These are phyloP conservation scores for Mus spicilegus DNA, from an alignment of 2,113 vertebrate genomes.

Conservation along the genomic window DNA sequence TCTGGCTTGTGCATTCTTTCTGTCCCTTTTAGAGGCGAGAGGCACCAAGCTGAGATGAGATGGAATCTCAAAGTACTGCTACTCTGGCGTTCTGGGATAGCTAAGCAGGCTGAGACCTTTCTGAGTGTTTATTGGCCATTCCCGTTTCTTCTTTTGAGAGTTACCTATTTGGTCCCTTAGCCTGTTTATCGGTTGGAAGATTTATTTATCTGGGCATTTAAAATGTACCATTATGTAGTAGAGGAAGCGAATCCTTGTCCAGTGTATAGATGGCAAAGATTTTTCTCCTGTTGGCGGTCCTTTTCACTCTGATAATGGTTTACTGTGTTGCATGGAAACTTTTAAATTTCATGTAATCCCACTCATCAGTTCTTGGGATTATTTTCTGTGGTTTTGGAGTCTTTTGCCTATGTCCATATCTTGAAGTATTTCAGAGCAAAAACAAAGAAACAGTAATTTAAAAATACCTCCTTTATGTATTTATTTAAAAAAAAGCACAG, in stretches of 20 bases:
- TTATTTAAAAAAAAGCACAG: conserved; percentile 17
- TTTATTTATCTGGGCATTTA: background rate
- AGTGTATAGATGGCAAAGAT: too few species aligned
- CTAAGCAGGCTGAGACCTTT: background rate
- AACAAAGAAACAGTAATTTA: background rate
- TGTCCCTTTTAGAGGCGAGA: background rate
- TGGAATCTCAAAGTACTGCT: background rate
- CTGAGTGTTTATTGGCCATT: background rate
- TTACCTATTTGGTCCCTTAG: background rate
- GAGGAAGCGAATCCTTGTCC: too few species aligned
- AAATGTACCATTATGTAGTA: background rate
- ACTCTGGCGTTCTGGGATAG: background rate
- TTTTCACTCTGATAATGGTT: background rate
- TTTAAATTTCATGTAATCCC: background rate
- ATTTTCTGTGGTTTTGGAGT: background rate
- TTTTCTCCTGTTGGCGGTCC: background rate
- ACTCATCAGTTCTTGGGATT: background rate
- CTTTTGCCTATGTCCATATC: background rate
- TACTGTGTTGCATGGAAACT: background rate
- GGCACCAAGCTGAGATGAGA: background rate
- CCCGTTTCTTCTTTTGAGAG: background rate
- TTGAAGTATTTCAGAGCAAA: background rate
- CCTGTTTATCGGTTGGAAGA: background rate
- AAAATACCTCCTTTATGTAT: background rate
- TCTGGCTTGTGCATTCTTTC: background rate